phyloP scores from a whole-genome alignment of 1,140 invertebrate species.

The Hylaeus volcanicus region DNA sequence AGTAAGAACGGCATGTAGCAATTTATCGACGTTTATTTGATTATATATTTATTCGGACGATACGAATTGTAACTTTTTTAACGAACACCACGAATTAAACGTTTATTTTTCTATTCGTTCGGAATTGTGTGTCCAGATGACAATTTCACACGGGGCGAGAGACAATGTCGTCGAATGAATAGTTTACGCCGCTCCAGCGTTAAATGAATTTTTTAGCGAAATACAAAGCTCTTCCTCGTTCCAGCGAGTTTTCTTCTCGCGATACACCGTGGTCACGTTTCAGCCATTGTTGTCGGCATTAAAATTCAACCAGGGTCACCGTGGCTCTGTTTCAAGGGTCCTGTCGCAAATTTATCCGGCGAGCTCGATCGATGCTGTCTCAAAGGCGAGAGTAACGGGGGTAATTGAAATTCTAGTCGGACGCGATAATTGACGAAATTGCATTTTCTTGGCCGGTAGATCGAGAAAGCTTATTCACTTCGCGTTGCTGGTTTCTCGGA shows the following conservation, averaged over 20 bases:
- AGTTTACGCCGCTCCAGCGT: no score
- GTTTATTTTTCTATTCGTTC: no score
- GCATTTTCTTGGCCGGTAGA: conserved; percentile 27
- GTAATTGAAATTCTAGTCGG: conserved; percentile 18
- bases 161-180: no score
- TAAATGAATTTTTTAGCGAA: no score
- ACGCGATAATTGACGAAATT: conserved; percentile 38
- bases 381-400: conserved; percentile 16
- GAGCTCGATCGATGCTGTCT: not conserved
- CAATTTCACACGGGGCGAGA: no score
- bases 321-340: not conserved
- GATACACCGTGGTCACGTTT: not conserved
- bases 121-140: no score
- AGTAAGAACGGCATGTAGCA: no score
- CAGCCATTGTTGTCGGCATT: not conserved
- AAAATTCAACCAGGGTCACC: not conserved
- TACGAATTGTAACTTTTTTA: no score
- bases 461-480: conserved; percentile 30
- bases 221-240: not conserved
- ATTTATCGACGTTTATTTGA: no score
- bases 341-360: not conserved
- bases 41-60: no score
- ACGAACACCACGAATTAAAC: no score
- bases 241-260: not conserved
- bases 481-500: not conserved